Percentiles rank a stretch among this genome's conserved stretches.
These are phyloP conservation scores for Hirtodrosophila alboralis DNA, from an alignment of 2,888 invertebrate species.

Conservation along the genomic window DNA sequence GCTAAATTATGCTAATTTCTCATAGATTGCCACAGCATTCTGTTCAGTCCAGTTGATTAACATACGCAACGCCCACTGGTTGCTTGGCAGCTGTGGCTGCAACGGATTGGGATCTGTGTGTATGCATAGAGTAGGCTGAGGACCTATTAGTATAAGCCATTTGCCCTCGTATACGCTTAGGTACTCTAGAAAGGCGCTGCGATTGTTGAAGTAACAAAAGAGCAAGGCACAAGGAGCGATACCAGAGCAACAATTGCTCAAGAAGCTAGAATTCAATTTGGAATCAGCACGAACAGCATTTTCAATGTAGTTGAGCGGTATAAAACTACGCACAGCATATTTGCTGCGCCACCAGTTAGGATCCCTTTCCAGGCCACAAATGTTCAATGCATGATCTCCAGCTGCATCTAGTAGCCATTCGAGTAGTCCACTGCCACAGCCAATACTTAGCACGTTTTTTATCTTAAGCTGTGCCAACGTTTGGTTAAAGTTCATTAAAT, in stretches of 20 bases:
- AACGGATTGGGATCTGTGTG: slow-evolving; percentile 90
- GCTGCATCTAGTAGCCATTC: slow-evolving; percentile 91
- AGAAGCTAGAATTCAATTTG: slow-evolving; percentile 70
- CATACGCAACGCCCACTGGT: slow-evolving; percentile 86
- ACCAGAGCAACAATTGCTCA: slow-evolving; percentile 83
- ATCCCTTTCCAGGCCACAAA: slow-evolving; percentile 90
- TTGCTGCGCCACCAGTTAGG: slow-evolving; percentile 91
- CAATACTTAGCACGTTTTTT: slow-evolving; percentile 87
- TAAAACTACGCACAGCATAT: slow-evolving; percentile 90
- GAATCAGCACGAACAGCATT: slow-evolving; percentile 36
- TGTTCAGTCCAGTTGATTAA: slow-evolving; percentile 87
- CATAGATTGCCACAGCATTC: slow-evolving; percentile 88
- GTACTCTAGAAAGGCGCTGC: slow-evolving; percentile 88
- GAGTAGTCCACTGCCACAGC: slow-evolving; percentile 92
- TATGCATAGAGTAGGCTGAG: slow-evolving; percentile 86
- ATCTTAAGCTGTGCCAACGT: slow-evolving; percentile 84
- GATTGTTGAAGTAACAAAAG: slow-evolving; percentile 93
- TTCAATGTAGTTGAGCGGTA: slow-evolving; percentile 86
- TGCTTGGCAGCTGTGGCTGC: slow-evolving; percentile 85
- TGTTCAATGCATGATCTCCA: slow-evolving; percentile 60
- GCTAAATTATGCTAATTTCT: slow-evolving; percentile 48
- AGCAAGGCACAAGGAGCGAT: slow-evolving; percentile 85
- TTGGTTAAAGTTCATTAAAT: slow-evolving; percentile 86
- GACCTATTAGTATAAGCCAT: slow-evolving; percentile 90
- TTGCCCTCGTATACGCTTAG: slow-evolving; percentile 87